phyloP scores from a whole-genome alignment of 2,797 vertebrate species.

The Spinus pinus region DNA sequence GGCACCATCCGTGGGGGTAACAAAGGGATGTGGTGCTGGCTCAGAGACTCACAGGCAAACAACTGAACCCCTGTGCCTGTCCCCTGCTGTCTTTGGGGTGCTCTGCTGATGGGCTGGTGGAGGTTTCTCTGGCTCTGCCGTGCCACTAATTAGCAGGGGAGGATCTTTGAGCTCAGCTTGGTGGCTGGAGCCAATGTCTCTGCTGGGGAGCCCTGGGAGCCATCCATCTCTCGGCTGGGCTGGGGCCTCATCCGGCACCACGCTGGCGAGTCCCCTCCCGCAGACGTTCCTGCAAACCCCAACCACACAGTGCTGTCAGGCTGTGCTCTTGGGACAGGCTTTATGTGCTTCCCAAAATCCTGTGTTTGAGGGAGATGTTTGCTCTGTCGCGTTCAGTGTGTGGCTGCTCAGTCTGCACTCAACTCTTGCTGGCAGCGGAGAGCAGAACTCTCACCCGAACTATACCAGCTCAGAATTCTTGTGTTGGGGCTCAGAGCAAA shows the following conservation, averaged over 20 bases:
- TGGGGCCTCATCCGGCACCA: background rate
- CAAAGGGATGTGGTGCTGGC: fast-evolving
- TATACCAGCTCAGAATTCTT: background rate
- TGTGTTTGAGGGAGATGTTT: fast-evolving
- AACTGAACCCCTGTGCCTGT: background rate
- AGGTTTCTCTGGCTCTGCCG: background rate
- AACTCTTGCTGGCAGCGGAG: background rate
- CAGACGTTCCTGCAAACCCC: background rate
- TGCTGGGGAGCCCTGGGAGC: background rate
- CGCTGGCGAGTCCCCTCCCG: fast-evolving
- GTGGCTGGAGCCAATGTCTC: background rate
- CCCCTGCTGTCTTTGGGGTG: background rate
- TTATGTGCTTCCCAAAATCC: background rate
- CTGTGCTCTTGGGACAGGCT: background rate
- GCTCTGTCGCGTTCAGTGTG: fast-evolving
- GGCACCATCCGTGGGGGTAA: fast-evolving
- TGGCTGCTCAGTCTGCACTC: fast-evolving
- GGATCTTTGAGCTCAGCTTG: background rate
- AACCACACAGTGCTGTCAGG: background rate
- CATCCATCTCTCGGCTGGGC: background rate
- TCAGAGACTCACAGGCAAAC: fast-evolving
- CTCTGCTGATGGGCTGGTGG: background rate
- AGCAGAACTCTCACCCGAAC: background rate
- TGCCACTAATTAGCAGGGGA: background rate
- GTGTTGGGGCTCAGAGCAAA: background rate